phyloP scores from a whole-genome alignment of 2,113 vertebrate species.

The Podarcis muralis region DNA sequence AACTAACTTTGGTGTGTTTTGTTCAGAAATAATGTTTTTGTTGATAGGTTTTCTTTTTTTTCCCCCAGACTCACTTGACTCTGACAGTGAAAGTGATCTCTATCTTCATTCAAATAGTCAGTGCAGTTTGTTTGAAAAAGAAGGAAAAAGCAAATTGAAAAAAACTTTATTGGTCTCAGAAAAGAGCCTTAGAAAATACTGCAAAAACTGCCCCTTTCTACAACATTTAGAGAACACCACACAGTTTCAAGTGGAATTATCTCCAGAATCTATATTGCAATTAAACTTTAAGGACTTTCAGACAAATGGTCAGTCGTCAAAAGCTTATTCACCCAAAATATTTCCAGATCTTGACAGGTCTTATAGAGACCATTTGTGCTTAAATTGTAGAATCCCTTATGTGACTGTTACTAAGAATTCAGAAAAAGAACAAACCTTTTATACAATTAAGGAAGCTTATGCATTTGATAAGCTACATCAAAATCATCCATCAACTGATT shows the following conservation, averaged over 20 bases:
- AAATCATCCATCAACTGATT: neutral
- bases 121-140: neutral
- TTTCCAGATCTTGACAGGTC: neutral
- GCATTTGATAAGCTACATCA: neutral
- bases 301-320: neutral
- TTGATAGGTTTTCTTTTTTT: neutral
- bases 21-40: neutral
- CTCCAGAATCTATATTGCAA: neutral
- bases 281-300: neutral
- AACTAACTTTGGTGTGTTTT: neutral
- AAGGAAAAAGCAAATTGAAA: neutral
- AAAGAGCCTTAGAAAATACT: neutral
- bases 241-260: neutral
- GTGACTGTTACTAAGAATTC: neutral
- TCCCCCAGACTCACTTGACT: slow-evolving; percentile 7
- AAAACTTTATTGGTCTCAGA: neutral
- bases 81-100: neutral
- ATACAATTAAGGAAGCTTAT: neutral
- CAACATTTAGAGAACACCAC: neutral
- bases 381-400: neutral
- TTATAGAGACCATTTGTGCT: neutral
- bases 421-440: neutral
- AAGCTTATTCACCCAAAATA: neutral
- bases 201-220: neutral
- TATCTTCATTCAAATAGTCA: neutral